phyloP scores from a whole-genome alignment of 2,888 invertebrate genomes.

The Folsomia manolachei region DNA sequence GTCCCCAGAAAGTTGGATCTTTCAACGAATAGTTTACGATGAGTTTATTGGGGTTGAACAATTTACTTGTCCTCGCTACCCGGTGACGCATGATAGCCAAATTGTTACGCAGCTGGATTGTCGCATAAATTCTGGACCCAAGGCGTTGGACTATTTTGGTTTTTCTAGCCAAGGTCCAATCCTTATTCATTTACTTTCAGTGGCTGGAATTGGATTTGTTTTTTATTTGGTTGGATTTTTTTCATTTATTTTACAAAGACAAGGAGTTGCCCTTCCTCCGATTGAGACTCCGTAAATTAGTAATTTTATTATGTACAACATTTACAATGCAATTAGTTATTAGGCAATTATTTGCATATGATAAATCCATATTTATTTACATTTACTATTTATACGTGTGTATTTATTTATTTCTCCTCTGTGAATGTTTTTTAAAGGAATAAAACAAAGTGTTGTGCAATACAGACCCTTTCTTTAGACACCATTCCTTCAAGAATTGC shows the following conservation, averaged over 20 bases:
- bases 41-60: conserved; percentile 60
- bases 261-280: conserved; percentile 35
- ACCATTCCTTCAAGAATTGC: too few relatives aligned
- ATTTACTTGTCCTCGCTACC: conserved; percentile 54
- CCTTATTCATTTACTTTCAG: conserved; percentile 22
- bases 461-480: too few relatives aligned
- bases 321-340: too few relatives aligned
- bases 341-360: too few relatives aligned
- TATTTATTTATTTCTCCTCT: too few relatives aligned
- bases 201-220: conserved; percentile 13
- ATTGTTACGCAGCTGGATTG: conserved; percentile 65
- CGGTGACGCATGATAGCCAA: conserved; percentile 81
- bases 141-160: conserved; percentile 40
- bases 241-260: conserved; percentile 34
- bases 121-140: conserved; percentile 37
- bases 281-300: conserved; percentile 38
- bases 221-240: conserved; percentile 26
- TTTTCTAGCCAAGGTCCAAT: conserved; percentile 27
- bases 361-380: too few relatives aligned
- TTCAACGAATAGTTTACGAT: conserved; percentile 65
- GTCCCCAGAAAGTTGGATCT: conserved; percentile 71
- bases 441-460: too few relatives aligned
- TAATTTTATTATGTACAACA: too few relatives aligned
- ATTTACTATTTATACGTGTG: too few relatives aligned
- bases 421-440: too few relatives aligned